These are phyloP conservation scores for Limenitis arthemis DNA, from an alignment of 2,888 invertebrate genomes.

Conservation along the genomic window DNA sequence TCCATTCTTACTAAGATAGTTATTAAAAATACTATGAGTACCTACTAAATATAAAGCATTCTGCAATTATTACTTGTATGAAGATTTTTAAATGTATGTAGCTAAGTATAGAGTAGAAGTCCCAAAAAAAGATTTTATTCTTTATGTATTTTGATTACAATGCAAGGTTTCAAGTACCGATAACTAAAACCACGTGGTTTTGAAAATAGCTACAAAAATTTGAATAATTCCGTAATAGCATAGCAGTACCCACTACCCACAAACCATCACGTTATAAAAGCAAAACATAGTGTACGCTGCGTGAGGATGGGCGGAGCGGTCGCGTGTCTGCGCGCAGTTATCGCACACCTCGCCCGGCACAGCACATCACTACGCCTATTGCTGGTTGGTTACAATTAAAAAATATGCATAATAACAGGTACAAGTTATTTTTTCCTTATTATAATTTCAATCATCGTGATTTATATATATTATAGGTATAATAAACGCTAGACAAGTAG, in stretches of 20 bases:
- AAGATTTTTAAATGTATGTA: too few species aligned
- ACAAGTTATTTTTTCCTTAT: conserved; percentile 20
- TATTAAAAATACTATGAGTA: too few species aligned
- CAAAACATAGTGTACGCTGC: conserved; percentile 23
- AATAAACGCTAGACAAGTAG: too few species aligned
- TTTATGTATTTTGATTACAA: too few species aligned
- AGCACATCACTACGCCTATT: conserved; percentile 68
- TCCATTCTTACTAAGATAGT: too few species aligned
- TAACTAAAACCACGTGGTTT: too few species aligned
- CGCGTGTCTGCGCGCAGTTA: conserved; percentile 62
- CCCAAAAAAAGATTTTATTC: too few species aligned
- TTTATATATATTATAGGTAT: too few species aligned
- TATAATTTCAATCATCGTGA: background rate
- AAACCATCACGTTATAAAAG: conserved; percentile 20
- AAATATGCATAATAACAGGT: conserved; percentile 17
- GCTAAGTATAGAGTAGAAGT: too few species aligned
- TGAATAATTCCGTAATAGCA: background rate
- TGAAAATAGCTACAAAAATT: background rate
- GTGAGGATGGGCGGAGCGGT: conserved; percentile 66
- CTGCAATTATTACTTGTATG: too few species aligned
- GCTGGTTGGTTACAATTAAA: conserved; percentile 33
- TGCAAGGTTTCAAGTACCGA: too few species aligned
- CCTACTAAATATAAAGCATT: too few species aligned
- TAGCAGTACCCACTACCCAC: background rate
- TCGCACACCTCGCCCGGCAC: conserved; percentile 62